Percentiles rank a stretch among this genome's conserved stretches.
Evolutionary conservation across 2,888 invertebrate species (phyloP).

Genomic region (Andricus curvator): DNA sequence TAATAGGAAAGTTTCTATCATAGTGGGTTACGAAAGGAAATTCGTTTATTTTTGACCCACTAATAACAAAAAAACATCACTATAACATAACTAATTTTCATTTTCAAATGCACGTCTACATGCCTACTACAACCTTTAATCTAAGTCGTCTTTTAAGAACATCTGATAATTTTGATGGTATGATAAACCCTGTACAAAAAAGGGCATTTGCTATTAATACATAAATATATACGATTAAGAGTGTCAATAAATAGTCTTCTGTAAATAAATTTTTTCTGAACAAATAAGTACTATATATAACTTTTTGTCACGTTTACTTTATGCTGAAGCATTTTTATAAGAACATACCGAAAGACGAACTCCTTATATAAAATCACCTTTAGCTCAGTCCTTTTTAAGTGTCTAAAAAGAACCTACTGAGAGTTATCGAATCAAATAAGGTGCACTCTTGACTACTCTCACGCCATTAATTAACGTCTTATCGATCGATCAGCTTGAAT

Average conservation of each 20-base stretch:
- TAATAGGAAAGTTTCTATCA: no score
- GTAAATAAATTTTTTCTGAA: background rate
- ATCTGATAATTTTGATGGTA: no score
- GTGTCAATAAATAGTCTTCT: background rate
- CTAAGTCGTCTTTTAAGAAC: no score
- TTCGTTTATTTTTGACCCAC: no score
- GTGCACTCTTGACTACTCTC: background rate
- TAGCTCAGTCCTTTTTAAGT: background rate
- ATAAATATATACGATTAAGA: background rate
- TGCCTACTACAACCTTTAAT: no score
- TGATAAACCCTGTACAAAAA: no score
- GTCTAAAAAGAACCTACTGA: background rate
- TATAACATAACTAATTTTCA: no score
- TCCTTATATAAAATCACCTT: background rate
- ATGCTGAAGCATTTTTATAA: background rate
- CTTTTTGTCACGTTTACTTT: background rate
- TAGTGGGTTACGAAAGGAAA: no score
- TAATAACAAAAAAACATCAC: no score
- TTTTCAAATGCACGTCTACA: no score
- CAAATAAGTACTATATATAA: background rate
- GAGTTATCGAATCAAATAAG: background rate
- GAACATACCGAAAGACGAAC: background rate
- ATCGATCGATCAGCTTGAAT: conserved; percentile 4
- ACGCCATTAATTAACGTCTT: conserved; percentile 23
- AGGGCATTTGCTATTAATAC: no score